A percentile compares a stretch with the other conserved stretches of the same genome.
These are phyloP conservation scores for Channallabes apus DNA, from an alignment of 2,797 vertebrate species.

Conservation along the genomic window DNA sequence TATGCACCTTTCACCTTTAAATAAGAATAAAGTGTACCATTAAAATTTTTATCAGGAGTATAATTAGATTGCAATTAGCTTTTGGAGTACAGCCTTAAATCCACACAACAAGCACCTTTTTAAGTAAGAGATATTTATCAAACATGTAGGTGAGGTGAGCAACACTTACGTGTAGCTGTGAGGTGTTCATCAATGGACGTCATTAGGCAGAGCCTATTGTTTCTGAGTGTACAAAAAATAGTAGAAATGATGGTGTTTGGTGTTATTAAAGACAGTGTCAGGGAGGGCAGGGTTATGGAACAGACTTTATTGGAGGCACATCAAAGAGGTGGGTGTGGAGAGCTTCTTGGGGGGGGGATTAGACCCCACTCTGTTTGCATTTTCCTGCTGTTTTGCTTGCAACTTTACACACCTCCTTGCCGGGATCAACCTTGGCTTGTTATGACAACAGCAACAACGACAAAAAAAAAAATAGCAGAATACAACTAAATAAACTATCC, in stretches of 20 bases:
- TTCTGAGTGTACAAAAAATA: constrained; percentile 45
- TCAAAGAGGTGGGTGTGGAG: constrained; percentile 56
- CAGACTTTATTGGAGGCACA: constrained; percentile 55
- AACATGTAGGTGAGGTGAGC: constrained; percentile 10
- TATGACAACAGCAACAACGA: constrained; percentile 62
- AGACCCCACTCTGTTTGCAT: constrained; percentile 60
- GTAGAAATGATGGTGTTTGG: constrained; percentile 35
- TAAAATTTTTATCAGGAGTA: neutral
- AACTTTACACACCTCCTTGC: constrained; percentile 54
- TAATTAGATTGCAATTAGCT: neutral
- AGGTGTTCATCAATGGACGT: constrained; percentile 31
- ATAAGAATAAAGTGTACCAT: neutral
- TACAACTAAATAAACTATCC: constrained; percentile 56
- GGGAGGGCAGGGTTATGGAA: constrained; percentile 50
- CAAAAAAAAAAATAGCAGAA: constrained; percentile 59
- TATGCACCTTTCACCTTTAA: neutral
- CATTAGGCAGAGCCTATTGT: constrained; percentile 43
- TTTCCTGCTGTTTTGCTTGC: constrained; percentile 61
- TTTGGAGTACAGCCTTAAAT: neutral
- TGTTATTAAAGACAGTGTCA: constrained; percentile 54
- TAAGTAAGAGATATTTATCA: constrained; percentile 30
- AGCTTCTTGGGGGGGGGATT: constrained; percentile 58
- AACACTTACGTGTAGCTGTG: constrained; percentile 11
- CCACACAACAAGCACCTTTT: neutral
- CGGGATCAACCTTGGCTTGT: constrained; percentile 61